phyloP scores from a whole-genome alignment of 2,888 invertebrate genomes.

The Agonopterix subpropinquella region DNA sequence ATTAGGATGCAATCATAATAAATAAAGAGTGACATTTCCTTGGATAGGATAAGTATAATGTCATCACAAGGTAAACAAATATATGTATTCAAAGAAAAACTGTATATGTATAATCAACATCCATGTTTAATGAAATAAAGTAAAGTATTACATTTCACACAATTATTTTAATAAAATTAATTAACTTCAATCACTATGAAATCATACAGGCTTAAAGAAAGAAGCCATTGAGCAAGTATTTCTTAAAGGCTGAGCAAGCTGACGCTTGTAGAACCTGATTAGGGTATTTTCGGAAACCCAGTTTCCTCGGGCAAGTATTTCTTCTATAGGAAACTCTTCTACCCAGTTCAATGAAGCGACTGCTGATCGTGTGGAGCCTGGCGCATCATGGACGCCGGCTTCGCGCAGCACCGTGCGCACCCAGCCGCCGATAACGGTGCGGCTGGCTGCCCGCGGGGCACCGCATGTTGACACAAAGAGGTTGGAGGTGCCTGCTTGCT shows the following conservation, averaged over 20 bases:
- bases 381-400: background rate
- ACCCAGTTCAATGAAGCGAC: background rate
- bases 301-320: background rate
- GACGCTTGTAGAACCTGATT: background rate
- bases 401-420: background rate
- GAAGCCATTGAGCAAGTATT: background rate
- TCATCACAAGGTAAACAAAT: too few species aligned
- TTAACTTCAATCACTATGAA: too few species aligned
- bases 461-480: background rate
- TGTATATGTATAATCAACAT: too few species aligned
- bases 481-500: background rate
- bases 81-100: too few species aligned
- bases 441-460: background rate
- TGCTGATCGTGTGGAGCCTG: background rate
- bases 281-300: background rate
- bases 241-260: background rate
- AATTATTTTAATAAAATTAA: too few species aligned
- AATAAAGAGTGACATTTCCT: too few species aligned
- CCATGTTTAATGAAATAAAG: too few species aligned
- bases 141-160: too few species aligned
- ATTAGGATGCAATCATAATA: too few species aligned
- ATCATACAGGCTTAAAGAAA: background rate
- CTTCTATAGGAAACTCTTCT: background rate
- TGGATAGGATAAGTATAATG: too few species aligned
- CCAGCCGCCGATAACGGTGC: background rate